These are phyloP conservation scores for Oreocharis arfaki DNA, from an alignment of 2,113 vertebrate genomes.

Conservation along the genomic window DNA sequence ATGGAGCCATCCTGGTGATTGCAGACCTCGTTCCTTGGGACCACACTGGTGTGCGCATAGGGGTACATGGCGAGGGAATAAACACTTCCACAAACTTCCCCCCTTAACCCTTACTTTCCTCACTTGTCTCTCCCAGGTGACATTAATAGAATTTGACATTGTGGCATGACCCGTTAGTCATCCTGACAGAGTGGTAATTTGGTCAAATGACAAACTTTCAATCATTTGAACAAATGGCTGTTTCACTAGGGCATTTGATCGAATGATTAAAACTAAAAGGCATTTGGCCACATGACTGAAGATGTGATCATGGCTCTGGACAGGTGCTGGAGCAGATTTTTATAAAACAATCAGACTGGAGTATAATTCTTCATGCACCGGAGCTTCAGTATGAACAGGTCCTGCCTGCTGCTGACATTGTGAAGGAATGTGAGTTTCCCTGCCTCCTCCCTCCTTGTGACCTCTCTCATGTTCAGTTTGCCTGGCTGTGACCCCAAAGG, in stretches of 20 bases:
- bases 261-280: slow-evolving; percentile 63
- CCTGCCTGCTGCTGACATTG: background rate
- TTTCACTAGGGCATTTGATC: slow-evolving; percentile 49
- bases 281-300: slow-evolving; percentile 53
- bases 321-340: slow-evolving; percentile 45
- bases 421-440: background rate
- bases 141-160: slow-evolving; percentile 49
- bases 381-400: background rate
- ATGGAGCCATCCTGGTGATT: background rate
- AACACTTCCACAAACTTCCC: background rate
- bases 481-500: background rate
- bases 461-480: background rate
- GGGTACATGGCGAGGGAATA: background rate
- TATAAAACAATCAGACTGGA: slow-evolving; percentile 52
- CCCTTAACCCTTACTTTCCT: slow-evolving; percentile 53
- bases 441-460: background rate
- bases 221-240: slow-evolving; percentile 60
- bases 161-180: slow-evolving; percentile 51
- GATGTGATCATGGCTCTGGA: slow-evolving; percentile 53
- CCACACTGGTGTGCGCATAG: background rate
- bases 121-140: background rate
- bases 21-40: background rate
- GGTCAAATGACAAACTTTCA: slow-evolving; percentile 66
- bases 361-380: background rate
- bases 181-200: slow-evolving; percentile 60